Evolutionary conservation across 2,113 vertebrate species (phyloP).

Genomic region (Globicephala melas): DNA sequence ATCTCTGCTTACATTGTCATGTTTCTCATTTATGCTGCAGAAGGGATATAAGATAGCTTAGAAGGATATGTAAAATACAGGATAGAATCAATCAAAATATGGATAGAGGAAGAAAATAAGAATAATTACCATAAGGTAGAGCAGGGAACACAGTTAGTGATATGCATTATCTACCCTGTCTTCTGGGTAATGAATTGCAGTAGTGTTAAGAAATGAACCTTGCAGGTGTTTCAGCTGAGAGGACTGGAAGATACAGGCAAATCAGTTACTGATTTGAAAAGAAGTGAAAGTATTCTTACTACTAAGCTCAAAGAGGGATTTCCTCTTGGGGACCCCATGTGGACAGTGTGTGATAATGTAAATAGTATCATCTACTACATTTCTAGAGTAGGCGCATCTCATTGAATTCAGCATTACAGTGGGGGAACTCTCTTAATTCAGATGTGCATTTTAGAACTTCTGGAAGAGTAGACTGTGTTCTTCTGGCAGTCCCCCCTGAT

Average conservation of each 20-base stretch:
- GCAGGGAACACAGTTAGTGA: not conserved
- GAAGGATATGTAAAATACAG: not conserved
- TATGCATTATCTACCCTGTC: not conserved
- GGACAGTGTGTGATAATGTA: not conserved
- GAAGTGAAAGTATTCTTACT: not conserved
- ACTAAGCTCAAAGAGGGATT: not conserved
- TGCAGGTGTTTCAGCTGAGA: not conserved
- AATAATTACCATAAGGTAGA: not conserved
- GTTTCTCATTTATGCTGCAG: not conserved
- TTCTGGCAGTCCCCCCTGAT: not conserved
- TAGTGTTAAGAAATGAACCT: not conserved
- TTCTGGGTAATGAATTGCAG: not conserved
- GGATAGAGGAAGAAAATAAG: not conserved
- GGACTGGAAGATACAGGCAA: not conserved
- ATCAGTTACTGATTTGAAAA: not conserved
- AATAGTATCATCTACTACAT: not conserved
- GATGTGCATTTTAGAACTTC: not conserved
- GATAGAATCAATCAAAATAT: not conserved
- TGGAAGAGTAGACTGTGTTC: not conserved
- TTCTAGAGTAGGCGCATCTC: not conserved
- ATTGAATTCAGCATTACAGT: not conserved
- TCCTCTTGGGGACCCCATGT: not conserved
- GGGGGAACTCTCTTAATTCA: not conserved
- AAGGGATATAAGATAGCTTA: not conserved
- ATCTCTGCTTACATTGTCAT: not conserved